Evolutionary conservation across 2,888 invertebrate genomes (phyloP), one percentile per base, ranked within the genome.

Genomic region (Harmothoe impar): DNA sequence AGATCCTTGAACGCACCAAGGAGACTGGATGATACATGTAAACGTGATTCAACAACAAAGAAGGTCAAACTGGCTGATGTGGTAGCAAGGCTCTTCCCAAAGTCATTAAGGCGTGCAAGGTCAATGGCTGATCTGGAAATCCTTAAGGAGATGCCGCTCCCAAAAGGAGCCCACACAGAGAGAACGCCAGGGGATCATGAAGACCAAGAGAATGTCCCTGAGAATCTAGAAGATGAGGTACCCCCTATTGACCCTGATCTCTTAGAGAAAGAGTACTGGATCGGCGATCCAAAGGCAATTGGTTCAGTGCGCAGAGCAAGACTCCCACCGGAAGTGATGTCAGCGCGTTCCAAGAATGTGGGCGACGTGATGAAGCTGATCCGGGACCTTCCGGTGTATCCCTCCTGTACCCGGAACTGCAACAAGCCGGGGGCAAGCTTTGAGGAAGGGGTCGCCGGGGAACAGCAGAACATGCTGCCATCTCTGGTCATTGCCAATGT

Each of bases 381-480:
- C n/a, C 51, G 72, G 31, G 89, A 89, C 33, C 51, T 89, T 33
- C 89, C 89, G 0, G 43, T 35, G 0, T 89, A 89, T 31, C 89
- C 89, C 17, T 68, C 72, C 23, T 89, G 89, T 56, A 89, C 68
- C 31, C 62, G 72, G 17, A 89, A 89, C 89, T 89, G 89, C 89
- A 89, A 89, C 72, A 89, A 89, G n/a, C 89, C 89, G 15, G 89
- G 89, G 51, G 62, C 89, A 0, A 20, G 25, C n/a, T 89, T 89
- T 17, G 72, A 89, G 68, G 84, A 84, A 0, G n/a, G n/a, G n/a
- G n/a, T 84, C 0, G 5, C 43, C 0, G 84, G 43, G 33, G 84
- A 84, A 20, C 23, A 84, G 43, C 23, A 84, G 43, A 51, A 35
- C 51, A 84, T 84, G 84, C 12, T 84, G 84, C 84, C 84, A 15